A percentile compares a stretch with the other conserved stretches of the same genome.
phyloP scores from a whole-genome alignment of 2,113 vertebrate species.

The Emydocephalus ijimae region DNA sequence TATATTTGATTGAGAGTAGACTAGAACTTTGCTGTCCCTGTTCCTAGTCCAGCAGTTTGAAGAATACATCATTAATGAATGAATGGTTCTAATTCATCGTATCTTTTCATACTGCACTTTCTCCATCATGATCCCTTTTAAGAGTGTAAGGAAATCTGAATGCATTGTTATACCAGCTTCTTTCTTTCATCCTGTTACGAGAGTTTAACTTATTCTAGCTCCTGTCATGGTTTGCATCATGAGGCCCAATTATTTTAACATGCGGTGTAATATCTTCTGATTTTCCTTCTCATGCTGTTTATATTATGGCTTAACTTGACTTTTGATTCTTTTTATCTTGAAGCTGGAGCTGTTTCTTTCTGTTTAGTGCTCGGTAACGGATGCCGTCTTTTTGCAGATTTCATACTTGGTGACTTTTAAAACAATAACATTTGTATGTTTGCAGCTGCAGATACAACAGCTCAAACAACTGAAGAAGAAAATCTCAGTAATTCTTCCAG shows the following conservation, averaged over 20 bases:
- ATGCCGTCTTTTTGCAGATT: neutral
- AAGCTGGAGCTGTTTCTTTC: neutral
- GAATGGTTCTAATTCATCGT: neutral
- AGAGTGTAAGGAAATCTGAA: neutral
- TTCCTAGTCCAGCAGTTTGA: neutral
- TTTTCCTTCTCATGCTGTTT: neutral
- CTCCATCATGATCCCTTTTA: neutral
- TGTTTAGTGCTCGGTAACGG: neutral
- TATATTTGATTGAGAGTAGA: neutral
- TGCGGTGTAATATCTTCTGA: neutral
- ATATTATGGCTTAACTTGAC: neutral
- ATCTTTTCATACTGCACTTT: neutral
- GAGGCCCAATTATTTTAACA: neutral
- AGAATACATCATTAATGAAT: neutral
- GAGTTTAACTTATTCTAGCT: neutral
- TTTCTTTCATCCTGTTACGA: neutral
- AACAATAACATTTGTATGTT: slow-evolving; percentile 4
- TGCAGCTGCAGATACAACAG: slow-evolving; percentile 73
- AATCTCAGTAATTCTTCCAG: slow-evolving; percentile 74
- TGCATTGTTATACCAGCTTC: neutral
- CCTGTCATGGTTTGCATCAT: neutral
- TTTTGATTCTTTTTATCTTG: neutral
- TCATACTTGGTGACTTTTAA: neutral
- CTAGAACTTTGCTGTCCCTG: neutral
- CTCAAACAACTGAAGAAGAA: slow-evolving; percentile 64